Percentiles rank a stretch among this genome's conserved stretches.
Evolutionary conservation across 2,888 invertebrate species (phyloP).

Genomic region (Agrotis puta): DNA sequence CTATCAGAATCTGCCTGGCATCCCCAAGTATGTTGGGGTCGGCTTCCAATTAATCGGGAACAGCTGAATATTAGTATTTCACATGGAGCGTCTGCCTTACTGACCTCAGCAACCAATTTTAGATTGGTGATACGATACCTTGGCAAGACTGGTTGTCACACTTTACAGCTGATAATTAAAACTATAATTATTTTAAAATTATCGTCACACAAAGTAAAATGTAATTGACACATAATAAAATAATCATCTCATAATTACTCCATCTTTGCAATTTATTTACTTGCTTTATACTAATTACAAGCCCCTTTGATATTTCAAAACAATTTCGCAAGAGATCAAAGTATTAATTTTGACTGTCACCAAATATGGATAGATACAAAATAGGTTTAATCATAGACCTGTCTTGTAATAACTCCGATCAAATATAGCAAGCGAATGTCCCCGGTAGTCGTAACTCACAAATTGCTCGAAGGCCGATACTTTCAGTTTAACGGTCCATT

Average conservation of each 20-base stretch:
- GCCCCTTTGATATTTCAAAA: conserved; percentile 10
- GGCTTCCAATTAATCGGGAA: no score
- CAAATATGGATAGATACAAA: conserved; percentile 36
- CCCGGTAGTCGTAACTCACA: conserved; percentile 40
- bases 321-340: conserved; percentile 10
- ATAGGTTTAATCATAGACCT: conserved; percentile 37
- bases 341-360: conserved; percentile 24
- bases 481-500: conserved; percentile 51
- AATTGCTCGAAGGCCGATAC: conserved; percentile 51
- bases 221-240: not conserved
- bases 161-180: no score
- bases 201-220: conserved; percentile 3
- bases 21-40: no score
- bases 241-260: conserved; percentile 5
- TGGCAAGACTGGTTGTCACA: no score
- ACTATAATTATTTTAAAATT: not conserved
- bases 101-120: no score
- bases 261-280: not conserved
- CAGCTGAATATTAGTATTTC: no score
- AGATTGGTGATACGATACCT: no score
- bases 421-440: conserved; percentile 38
- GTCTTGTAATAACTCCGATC: conserved; percentile 30
- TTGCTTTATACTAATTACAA: not conserved
- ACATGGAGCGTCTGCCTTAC: no score
- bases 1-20: not conserved